A percentile compares a stretch with the other conserved stretches of the same genome.
These are phyloP conservation scores for Porites cylindrica DNA, from an alignment of 92 coral and sea anemone genomes.

Conservation along the genomic window DNA sequence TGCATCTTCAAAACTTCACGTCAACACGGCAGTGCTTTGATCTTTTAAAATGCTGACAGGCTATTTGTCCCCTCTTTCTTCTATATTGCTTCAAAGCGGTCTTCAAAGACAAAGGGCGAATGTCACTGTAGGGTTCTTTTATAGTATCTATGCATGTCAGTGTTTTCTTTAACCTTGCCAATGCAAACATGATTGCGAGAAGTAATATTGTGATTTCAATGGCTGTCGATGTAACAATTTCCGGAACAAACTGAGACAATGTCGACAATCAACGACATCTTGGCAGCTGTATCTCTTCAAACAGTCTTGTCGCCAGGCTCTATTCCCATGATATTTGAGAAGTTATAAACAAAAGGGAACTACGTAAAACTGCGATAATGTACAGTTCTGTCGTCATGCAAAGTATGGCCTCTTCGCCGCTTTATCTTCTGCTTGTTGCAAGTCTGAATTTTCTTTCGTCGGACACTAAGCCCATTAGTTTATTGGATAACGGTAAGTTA, in stretches of 20 bases:
- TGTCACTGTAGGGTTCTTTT: background rate
- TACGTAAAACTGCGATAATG: background rate
- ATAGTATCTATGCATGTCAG: background rate
- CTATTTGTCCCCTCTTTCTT: no score
- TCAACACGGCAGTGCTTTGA: no score
- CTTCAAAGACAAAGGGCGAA: background rate
- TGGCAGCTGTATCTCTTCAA: background rate
- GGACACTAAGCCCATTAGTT: background rate
- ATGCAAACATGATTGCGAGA: background rate
- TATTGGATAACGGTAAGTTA: background rate
- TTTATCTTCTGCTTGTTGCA: background rate
- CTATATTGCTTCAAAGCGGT: no score
- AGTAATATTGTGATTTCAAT: background rate
- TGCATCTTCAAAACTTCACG: no score
- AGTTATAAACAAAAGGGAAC: background rate
- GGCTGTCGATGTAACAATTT: background rate
- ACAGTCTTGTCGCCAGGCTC: background rate
- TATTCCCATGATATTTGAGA: slow-evolving; percentile 25
- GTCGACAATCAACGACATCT: background rate
- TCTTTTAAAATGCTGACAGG: no score
- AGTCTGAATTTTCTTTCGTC: background rate
- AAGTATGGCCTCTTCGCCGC: background rate
- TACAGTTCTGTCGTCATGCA: background rate
- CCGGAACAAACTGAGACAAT: background rate
- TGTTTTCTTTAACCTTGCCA: background rate